phyloP scores from a whole-genome alignment of 2,888 invertebrate genomes.

The Boloria euphrosyne region DNA sequence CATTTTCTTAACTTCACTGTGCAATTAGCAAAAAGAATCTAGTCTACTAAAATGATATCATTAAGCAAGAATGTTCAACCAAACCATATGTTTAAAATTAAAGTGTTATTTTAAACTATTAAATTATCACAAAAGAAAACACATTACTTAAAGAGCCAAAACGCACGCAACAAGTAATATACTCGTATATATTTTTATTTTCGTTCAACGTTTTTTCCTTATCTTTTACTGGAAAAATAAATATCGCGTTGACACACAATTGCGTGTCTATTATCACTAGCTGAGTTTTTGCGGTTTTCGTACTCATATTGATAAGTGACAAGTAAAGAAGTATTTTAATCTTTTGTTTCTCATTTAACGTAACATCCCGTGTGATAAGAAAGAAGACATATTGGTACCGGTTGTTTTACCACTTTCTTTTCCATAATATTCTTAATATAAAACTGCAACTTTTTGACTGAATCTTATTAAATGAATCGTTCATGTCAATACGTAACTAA shows the following conservation, averaged over 20 bases:
- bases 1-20: no score
- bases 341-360: background rate
- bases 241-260: constrained; percentile 15
- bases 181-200: background rate
- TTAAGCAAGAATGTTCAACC: no score
- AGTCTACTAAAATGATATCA: no score
- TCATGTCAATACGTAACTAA: no score
- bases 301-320: constrained; percentile 11
- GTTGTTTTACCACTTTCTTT: no score
- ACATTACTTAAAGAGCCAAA: constrained; percentile 9
- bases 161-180: constrained; percentile 14
- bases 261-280: constrained; percentile 13
- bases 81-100: background rate
- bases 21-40: no score
- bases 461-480: no score
- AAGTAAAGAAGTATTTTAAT: background rate
- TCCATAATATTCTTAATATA: no score
- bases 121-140: constrained; percentile 15
- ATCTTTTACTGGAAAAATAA: constrained; percentile 17
- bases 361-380: background rate
- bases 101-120: background rate
- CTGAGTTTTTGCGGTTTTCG: constrained; percentile 9
- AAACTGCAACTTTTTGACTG: no score
- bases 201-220: constrained; percentile 7
- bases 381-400: no score